Evolutionary conservation across 2,113 vertebrate species (phyloP).

Genomic region (Carettochelys insculpta): DNA sequence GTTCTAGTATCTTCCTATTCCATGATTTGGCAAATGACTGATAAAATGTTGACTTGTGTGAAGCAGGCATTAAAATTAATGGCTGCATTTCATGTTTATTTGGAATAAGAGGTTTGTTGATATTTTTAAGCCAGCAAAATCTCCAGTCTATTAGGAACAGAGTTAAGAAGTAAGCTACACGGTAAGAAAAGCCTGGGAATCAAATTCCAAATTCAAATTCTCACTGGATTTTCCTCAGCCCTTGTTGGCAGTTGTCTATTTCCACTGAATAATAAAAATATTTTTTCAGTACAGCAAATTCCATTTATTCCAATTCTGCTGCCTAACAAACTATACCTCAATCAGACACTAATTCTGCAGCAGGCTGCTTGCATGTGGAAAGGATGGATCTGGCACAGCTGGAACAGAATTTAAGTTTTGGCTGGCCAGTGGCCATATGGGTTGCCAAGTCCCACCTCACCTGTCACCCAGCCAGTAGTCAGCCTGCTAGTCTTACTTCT

Average conservation of each 20-base stretch:
- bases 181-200: constrained; percentile 40
- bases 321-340: constrained; percentile 11
- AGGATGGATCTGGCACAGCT: background rate
- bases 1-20: background rate
- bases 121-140: background rate
- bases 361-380: background rate
- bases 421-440: background rate
- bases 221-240: constrained; percentile 7
- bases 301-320: constrained; percentile 15
- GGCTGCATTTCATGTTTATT: background rate
- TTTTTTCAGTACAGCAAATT: constrained; percentile 40
- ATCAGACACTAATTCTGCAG: background rate
- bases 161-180: constrained; percentile 41
- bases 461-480: background rate
- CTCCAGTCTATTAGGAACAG: background rate
- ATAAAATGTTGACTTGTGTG: background rate
- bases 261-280: constrained; percentile 37
- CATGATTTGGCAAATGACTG: background rate
- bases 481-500: background rate
- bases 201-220: constrained; percentile 49
- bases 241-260: constrained; percentile 22
- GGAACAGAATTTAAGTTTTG: background rate
- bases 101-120: background rate
- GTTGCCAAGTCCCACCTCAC: background rate
- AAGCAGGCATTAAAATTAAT: constrained; percentile 30